A percentile compares a stretch with the other conserved stretches of the same genome.
phyloP scores from a whole-genome alignment of 53 echinoderm and acorn worm species.

The Henricia sp. region DNA sequence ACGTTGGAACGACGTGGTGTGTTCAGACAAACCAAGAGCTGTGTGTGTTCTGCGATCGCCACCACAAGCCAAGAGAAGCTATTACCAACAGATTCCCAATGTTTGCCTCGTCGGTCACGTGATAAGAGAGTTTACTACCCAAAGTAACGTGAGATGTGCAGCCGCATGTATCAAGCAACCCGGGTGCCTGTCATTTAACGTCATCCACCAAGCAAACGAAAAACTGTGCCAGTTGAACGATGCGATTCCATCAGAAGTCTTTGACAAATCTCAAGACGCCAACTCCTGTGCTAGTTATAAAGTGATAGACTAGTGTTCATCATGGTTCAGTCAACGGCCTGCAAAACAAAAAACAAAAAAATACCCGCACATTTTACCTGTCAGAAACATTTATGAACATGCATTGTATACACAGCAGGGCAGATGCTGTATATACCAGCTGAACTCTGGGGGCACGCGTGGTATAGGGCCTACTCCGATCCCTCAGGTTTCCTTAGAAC shows the following conservation, averaged over 20 bases:
- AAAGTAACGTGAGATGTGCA: background rate
- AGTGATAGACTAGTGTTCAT: no score
- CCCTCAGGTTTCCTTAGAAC: no score
- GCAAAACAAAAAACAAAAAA: no score
- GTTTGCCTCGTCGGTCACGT: background rate
- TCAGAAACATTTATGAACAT: no score
- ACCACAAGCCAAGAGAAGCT: background rate
- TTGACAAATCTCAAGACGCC: background rate
- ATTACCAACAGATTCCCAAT: background rate
- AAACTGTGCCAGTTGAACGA: background rate
- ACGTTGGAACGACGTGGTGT: background rate
- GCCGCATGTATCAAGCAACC: background rate
- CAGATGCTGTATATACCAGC: no score
- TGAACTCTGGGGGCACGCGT: no score
- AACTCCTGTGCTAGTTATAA: no score
- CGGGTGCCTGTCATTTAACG: background rate
- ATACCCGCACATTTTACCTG: no score
- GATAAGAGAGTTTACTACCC: background rate
- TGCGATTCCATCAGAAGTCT: background rate
- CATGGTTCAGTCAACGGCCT: no score
- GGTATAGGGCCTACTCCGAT: no score
- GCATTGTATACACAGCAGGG: no score
- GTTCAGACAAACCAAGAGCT: background rate
- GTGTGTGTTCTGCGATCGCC: background rate
- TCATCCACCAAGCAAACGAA: background rate